Base-by-base conservation (phyloP, 2,888 invertebrate species). In the Rotaria sp. region DNA sequence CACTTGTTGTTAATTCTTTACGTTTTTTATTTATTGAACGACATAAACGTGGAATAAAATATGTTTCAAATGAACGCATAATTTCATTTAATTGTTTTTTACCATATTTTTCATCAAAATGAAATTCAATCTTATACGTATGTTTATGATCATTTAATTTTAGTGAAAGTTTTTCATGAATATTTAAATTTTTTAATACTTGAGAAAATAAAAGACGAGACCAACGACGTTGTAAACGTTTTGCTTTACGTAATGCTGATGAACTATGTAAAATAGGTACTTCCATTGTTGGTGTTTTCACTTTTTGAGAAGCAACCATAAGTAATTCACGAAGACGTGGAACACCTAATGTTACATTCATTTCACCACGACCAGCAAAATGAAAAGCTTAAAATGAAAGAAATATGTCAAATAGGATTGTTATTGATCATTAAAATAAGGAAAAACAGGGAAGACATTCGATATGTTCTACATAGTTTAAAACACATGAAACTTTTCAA, bases 331-430 rank as follows among this genome's bases (percentile, higher is more conserved):
- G 92, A 11, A 99, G 93, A 89, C 99, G 94, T 0, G 99, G 99
- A 89, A 99, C 98, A 93, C 99, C 99, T n/a, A 99, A 93, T 0
- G 99, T 99, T 0, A 99, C 98, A 93, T 99, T 99, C 97, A 99
- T 99, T 92, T 99, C 99, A 93, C 98, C 97, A 92, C 97, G 94
- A 90, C 99, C 99, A 89, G 99, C 99, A 91, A 99, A 99, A 91
- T 99, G 99, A 92, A 99, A 99, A 74, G 99, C 80, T 80, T n/a
- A 45, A 80, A 35, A 0, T 35, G 21, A 67, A 4, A 26, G 15
- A n/a, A 30, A 52, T 24, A 21, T 45, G 13, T 45, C 13, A 45
- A 45, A 45, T 45, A 45, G 45, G 45, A 45, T 45, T 45, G 45
- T 45, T 45, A 45, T 45, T 45, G 10, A 45, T 45, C 13, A 11